Evolutionary conservation across 2,113 vertebrate genomes (phyloP).

Genomic region (Chionomys nivalis): DNA sequence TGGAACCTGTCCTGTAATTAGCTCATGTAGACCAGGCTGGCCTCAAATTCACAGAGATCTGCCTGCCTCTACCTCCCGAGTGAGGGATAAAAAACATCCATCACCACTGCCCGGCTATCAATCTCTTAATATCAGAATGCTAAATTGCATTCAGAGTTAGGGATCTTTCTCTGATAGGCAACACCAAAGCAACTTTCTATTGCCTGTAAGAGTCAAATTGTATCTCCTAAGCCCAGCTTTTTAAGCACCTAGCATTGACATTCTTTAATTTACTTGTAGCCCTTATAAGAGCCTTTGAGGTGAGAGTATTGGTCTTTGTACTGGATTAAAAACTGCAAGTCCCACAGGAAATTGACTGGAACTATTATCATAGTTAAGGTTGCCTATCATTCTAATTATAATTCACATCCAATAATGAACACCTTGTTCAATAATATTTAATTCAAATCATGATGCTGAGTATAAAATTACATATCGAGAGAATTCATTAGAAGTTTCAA

Average conservation of each 20-base stretch:
- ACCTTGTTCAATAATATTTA: conserved; percentile 86
- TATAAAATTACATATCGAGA: conserved; percentile 85
- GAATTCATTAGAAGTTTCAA: conserved; percentile 87
- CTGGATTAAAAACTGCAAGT: conserved; percentile 75
- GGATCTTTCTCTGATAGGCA: background rate
- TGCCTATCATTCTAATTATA: conserved; percentile 84
- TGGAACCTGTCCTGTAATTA: too few species aligned
- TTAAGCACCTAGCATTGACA: conserved; percentile 51
- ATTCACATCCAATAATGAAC: conserved; percentile 85
- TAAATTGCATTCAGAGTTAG: conserved; percentile 46
- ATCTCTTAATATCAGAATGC: conserved; percentile 43
- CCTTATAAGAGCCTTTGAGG: conserved; percentile 70
- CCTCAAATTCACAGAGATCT: too few species aligned
- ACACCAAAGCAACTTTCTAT: background rate
- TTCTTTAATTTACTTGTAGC: conserved; percentile 77
- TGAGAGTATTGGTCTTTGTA: conserved; percentile 77
- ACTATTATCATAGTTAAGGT: conserved; percentile 68
- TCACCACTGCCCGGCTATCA: background rate
- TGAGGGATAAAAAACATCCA: too few species aligned
- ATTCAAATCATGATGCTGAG: conserved; percentile 85
- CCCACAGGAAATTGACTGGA: conserved; percentile 78
- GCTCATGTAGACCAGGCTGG: too few species aligned
- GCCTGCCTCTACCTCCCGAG: too few species aligned
- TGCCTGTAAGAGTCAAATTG: conserved; percentile 74
- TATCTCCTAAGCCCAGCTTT: conserved; percentile 64